Evolutionary conservation across 2,797 vertebrate genomes (phyloP), one percentile per base, ranked within the genome.

Genomic region (Lophura swinhoii): DNA sequence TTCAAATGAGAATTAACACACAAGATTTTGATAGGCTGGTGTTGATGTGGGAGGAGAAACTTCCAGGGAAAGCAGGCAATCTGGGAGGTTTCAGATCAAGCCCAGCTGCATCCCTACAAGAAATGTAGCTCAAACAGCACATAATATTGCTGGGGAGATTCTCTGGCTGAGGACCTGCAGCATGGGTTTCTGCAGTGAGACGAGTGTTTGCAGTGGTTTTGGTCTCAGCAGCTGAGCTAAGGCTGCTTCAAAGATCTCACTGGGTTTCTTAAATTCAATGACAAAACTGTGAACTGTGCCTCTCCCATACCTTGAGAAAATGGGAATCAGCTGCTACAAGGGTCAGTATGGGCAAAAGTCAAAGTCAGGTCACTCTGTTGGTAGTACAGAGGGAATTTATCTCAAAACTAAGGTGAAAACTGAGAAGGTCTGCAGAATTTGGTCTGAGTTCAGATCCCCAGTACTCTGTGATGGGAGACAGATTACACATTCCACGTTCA

Each of bases 261-360:
- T 21, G 33, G 74, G 33, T 22, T 84, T 59, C 49, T 55, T 10
- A 21, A 0, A 2, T n/a, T 23, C 41, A 75, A 5, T 51, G 44
- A 28, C 20, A 51, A 33, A 83, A 46, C 1, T 2, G 22, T 0
- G 43, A 10, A 0, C 43, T 56, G 68, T 31, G 44, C 29, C 0
- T 0, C 35, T 35, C 37, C 85, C 24, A 2, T 3, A 10, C 28
- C 14, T 62, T 58, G 41, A 23, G 41, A 90, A 90, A 68, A 0
- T 17, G 51, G 63, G 51, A 59, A 63, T 6, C 6, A 11, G 84
- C 2, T 63, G 21, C 58, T 79, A 21, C 49, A 49, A 41, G 63
- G 58, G 24, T 14, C 73, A 68, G 51, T 43, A 17, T 0, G 0
- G 23, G 23, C 21, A 84, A 21, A 48, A 59, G 16, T 29, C 1